These are phyloP conservation scores for Prinia subflava DNA, from an alignment of 2,113 vertebrate genomes.

Conservation along the genomic window DNA sequence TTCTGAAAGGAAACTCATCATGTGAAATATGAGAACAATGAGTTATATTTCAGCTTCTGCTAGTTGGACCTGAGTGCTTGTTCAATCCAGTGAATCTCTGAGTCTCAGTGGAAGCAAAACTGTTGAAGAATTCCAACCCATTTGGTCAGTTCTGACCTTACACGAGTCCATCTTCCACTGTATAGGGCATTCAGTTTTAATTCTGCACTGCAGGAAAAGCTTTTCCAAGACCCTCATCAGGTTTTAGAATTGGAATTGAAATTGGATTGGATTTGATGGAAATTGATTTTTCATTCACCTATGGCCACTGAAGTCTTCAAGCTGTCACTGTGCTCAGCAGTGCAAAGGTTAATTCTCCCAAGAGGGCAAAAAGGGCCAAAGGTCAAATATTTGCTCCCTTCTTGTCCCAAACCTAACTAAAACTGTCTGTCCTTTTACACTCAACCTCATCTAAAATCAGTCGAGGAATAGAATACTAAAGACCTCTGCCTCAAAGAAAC, in stretches of 20 bases:
- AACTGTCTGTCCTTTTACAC: not conserved
- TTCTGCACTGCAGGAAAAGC: not conserved
- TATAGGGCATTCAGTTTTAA: not conserved
- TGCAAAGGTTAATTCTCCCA: not conserved
- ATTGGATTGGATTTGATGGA: not conserved
- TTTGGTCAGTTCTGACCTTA: not conserved
- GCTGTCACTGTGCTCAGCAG: not conserved
- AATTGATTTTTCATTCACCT: not conserved
- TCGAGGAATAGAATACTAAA: not conserved
- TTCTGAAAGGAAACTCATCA: constrained; percentile 8
- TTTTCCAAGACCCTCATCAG: not conserved
- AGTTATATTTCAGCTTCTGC: not conserved
- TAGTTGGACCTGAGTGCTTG: not conserved
- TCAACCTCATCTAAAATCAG: not conserved
- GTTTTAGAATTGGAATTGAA: not conserved
- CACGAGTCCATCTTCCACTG: not conserved
- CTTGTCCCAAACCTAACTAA: not conserved
- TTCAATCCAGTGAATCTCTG: not conserved
- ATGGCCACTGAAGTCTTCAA: not conserved
- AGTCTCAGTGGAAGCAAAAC: not conserved
- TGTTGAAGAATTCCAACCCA: not conserved
- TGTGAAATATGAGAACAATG: not conserved
- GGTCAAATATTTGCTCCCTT: not conserved
- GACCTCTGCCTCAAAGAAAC: not conserved
- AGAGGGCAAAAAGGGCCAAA: not conserved